A percentile compares a stretch with the other conserved stretches of the same genome.
Evolutionary conservation across 2,113 vertebrate genomes (phyloP).

Genomic region (Microtus richardsoni): DNA sequence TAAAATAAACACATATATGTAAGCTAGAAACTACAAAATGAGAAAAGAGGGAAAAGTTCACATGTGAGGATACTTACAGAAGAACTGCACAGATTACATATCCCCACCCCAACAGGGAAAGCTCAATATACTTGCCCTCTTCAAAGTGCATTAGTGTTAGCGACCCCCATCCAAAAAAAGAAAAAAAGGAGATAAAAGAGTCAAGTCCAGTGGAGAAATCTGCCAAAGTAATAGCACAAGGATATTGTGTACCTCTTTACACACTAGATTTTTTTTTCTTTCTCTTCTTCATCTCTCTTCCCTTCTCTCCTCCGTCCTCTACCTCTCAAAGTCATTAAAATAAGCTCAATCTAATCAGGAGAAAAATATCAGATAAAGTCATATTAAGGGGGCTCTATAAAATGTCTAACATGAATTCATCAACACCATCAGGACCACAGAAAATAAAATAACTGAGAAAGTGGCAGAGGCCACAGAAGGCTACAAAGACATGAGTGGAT

Average conservation of each 20-base stretch:
- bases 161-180: not conserved
- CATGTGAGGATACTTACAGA: not conserved
- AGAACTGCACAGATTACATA: not conserved
- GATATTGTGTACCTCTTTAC: not conserved
- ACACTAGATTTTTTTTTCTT: not conserved
- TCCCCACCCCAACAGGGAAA: not conserved
- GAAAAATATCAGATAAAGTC: slow-evolving; percentile 8
- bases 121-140: no score
- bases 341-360: not conserved
- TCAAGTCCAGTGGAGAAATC: not conserved
- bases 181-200: not conserved
- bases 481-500: not conserved
- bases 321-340: not conserved
- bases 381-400: not conserved
- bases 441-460: not conserved
- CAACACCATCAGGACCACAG: not conserved
- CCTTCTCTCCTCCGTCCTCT: not conserved
- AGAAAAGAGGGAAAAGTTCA: not conserved
- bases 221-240: not conserved
- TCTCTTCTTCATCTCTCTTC: not conserved
- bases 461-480: not conserved
- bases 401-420: not conserved
- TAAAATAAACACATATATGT: not conserved
- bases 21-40: not conserved
- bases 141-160: not conserved